A percentile compares a stretch with the other conserved stretches of the same genome.
phyloP scores from a whole-genome alignment of 2,113 vertebrate species.

The Struthidea cinerea region DNA sequence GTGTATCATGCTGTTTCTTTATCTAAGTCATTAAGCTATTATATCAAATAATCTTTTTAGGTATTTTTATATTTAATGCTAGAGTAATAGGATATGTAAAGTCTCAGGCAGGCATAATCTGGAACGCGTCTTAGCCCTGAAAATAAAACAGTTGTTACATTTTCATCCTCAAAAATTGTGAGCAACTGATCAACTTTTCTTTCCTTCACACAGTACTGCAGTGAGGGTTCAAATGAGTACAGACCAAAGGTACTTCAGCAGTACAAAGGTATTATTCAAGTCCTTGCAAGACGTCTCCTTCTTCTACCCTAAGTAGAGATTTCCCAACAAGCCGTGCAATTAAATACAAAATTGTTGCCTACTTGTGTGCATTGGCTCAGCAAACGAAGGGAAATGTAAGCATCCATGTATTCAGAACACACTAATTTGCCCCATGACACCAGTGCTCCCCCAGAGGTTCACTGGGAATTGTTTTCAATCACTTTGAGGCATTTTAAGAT shows the following conservation, averaged over 20 bases:
- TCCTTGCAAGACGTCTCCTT: background rate
- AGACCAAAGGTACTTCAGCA: background rate
- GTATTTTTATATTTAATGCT: background rate
- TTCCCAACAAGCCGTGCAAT: background rate
- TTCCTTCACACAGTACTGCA: background rate
- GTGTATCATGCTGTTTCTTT: background rate
- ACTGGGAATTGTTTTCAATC: background rate
- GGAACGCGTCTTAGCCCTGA: background rate
- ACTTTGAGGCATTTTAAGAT: background rate
- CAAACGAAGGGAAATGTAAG: background rate
- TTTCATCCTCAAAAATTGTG: background rate
- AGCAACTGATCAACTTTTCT: background rate
- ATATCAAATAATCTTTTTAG: background rate
- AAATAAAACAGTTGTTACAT: background rate
- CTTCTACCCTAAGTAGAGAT: background rate
- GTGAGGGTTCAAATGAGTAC: background rate
- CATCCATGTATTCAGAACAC: background rate
- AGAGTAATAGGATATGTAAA: background rate
- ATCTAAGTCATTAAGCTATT: background rate
- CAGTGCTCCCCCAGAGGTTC: background rate
- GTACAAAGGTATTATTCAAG: background rate
- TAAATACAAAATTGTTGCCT: background rate
- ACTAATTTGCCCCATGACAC: background rate
- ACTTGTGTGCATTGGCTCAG: background rate
- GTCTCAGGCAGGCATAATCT: background rate